Evolutionary conservation across 1,140 invertebrate genomes (phyloP).

Genomic region (Pantala flavescens): DNA sequence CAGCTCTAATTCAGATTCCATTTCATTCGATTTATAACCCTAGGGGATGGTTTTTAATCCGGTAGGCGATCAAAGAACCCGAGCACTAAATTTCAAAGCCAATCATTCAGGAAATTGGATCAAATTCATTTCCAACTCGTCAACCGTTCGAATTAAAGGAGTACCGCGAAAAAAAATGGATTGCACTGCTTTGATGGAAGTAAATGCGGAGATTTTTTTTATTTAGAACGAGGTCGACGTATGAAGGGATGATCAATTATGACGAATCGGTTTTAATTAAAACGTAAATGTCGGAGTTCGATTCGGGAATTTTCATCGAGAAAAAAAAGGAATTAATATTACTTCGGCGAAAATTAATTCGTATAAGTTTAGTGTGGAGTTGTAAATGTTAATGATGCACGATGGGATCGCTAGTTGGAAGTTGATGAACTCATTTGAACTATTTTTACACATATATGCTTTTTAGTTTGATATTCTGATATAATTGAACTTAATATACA

Average conservation of each 20-base stretch:
- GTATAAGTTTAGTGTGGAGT: no score
- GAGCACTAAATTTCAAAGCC: slow-evolving; percentile 6
- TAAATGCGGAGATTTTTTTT: not conserved
- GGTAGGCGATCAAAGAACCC: not conserved
- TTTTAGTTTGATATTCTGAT: no score
- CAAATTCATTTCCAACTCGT: slow-evolving; percentile 1
- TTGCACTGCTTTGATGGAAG: not conserved
- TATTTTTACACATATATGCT: no score
- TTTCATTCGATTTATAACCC: not conserved
- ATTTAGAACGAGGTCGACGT: not conserved
- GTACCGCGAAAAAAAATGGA: not conserved
- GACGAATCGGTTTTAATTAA: not conserved
- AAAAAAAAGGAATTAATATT: not conserved
- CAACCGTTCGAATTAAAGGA: not conserved
- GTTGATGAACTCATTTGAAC: no score
- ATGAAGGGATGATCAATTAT: not conserved
- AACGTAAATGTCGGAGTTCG: not conserved
- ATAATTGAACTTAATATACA: no score
- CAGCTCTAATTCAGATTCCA: not conserved
- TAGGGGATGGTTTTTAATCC: not conserved
- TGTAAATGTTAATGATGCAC: no score
- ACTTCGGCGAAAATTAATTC: not conserved
- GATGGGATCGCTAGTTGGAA: no score
- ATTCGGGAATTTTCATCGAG: not conserved
- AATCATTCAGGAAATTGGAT: slow-evolving; percentile 10